Evolutionary conservation across 2,113 vertebrate genomes (phyloP), one percentile per base, ranked within the genome.

Genomic region (Pterocles gutturalis): DNA sequence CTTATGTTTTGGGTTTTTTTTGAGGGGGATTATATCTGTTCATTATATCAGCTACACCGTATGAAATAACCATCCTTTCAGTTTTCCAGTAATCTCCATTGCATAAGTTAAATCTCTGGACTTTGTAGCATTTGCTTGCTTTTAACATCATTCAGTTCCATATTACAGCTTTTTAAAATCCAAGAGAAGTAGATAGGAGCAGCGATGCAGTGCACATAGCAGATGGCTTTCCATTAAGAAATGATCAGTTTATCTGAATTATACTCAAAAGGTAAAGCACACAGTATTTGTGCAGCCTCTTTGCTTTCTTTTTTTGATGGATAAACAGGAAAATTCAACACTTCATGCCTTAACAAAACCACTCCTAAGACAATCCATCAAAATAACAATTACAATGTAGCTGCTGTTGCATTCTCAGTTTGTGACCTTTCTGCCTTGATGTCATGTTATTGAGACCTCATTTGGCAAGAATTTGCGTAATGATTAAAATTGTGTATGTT

Each of bases 191-290:
- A 61, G 66, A 41, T 41, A 58, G 51, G 26, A 88, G 29, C 45
- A 65, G 43, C 10, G 21, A 17, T 55, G 4, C 1, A 11, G 43
- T 71, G 36, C 2, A 2, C 1, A 0, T 5, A 80, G 71, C 49
- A 90, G 53, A 76, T 65, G 66, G 13, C 13, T 76, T 89, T 87
- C 66, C 12, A 61, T 76, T 91, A 76, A 60, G 70, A 82, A 86
- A 73, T 36, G 29, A 58, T 64, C 12, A 16, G 21, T 76, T 94
- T 83, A 46, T 82, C n/a, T 34, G n/a, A 83, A 65, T 86, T 69
- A 24, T 34, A 54, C 11, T 90, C 31, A 65, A 36, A 83, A 88
- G 10, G n/a, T 53, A 36, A 90, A 90, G 25, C 33, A n/a, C 49
- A 66, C 7, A 31, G 82, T 41, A 82, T 79, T 78, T 53, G 8